Percentiles rank a stretch among this genome's conserved stretches.
phyloP scores from a whole-genome alignment of 2,888 invertebrate genomes.

The Drosophila meridionalis region DNA sequence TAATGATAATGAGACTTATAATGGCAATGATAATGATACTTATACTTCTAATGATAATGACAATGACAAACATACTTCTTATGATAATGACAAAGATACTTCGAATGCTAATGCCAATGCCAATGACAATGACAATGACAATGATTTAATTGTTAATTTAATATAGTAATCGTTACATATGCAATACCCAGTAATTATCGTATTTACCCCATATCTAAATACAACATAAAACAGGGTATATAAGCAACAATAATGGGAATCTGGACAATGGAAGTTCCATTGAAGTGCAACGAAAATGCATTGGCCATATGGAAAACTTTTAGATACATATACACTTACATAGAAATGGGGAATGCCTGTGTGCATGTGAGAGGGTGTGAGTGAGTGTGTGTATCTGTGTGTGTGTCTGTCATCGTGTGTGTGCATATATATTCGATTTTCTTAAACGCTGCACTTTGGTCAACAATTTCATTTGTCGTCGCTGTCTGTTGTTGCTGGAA shows the following conservation, averaged over 20 bases:
- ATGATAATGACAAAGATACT: background rate
- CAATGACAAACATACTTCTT: too few species aligned
- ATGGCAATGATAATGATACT: background rate
- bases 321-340: constrained; percentile 6
- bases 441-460: constrained; percentile 76
- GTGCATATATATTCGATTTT: constrained; percentile 20
- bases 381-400: background rate
- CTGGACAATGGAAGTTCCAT: constrained; percentile 34
- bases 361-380: constrained; percentile 8
- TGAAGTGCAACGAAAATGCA: constrained; percentile 54
- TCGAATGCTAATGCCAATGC: background rate
- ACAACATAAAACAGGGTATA: background rate
- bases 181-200: too few species aligned
- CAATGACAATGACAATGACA: background rate
- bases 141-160: background rate
- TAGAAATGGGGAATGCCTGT: background rate
- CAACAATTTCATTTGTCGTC: constrained; percentile 70
- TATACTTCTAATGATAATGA: background rate
- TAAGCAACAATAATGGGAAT: constrained; percentile 27
- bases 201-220: background rate
- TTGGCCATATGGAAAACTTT: constrained; percentile 56
- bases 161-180: too few species aligned
- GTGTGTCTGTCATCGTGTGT: background rate
- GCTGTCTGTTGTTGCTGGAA: constrained; percentile 10
- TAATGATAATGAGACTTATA: too few species aligned